Percentiles rank a stretch among this genome's conserved stretches.
Conservation (phyloP, 2,888 invertebrate genomes). For the Dromius quadrimaculatus region DNA sequence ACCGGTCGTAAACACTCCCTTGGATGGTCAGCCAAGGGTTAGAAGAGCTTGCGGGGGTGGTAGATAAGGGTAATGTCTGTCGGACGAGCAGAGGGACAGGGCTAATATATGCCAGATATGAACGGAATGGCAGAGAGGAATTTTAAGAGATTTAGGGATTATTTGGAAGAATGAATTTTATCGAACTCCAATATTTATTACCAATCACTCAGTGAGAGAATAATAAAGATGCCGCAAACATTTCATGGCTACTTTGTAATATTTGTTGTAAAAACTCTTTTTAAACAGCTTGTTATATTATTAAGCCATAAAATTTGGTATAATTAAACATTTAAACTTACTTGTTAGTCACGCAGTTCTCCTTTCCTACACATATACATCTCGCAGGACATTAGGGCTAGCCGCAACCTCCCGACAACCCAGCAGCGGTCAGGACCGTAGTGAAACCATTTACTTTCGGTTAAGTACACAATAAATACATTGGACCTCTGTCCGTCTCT, state of each 20-base stretch:
- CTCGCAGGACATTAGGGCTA: conserved; percentile 35
- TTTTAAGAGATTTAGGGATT: too few species aligned
- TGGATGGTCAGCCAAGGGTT: conserved; percentile 56
- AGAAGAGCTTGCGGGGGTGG: conserved; percentile 55
- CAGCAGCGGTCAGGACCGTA: conserved; percentile 17
- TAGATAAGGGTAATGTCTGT: conserved; percentile 50
- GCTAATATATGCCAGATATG: conserved; percentile 40
- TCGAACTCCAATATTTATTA: too few species aligned
- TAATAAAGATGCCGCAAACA: too few species aligned
- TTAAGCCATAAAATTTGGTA: too few species aligned
- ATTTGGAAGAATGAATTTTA: background rate
- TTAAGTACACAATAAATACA: conserved; percentile 44
- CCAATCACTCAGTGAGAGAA: too few species aligned
- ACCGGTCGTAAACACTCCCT: conserved; percentile 63
- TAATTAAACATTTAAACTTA: too few species aligned
- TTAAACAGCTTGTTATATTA: too few species aligned
- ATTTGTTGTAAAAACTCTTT: too few species aligned
- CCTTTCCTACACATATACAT: conserved; percentile 18
- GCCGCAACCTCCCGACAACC: conserved; percentile 17
- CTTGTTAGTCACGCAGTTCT: too few species aligned
- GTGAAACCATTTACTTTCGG: conserved; percentile 42
- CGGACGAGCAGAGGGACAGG: conserved; percentile 19
- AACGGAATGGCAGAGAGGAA: conserved; percentile 22
- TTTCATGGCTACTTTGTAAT: too few species aligned
- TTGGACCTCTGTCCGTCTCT: conserved; percentile 33